Percentiles rank a stretch among this genome's conserved stretches.
These are phyloP conservation scores for Nautilus pompilius DNA, from an alignment of 1,140 invertebrate species.

Conservation along the genomic window DNA sequence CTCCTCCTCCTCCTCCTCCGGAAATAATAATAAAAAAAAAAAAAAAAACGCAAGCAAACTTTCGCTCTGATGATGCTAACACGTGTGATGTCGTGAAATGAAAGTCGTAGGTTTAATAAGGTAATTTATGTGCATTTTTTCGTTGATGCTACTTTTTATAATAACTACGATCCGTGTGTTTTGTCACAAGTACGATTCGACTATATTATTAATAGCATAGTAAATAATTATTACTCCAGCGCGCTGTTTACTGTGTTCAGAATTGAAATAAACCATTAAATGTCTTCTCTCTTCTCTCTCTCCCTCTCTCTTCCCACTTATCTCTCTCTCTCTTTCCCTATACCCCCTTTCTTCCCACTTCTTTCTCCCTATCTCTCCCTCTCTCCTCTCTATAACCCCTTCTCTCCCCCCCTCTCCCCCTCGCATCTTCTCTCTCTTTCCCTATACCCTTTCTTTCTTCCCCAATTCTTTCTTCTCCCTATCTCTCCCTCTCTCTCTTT, in stretches of 20 bases:
- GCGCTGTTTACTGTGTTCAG: too few relatives aligned
- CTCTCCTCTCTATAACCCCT: too few relatives aligned
- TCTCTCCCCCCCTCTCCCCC: too few relatives aligned
- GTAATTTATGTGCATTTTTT: not conserved
- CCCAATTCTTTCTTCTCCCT: too few relatives aligned
- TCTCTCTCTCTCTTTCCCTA: not conserved
- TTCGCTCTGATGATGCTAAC: not conserved
- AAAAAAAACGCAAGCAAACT: not conserved
- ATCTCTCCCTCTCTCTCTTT: too few relatives aligned
- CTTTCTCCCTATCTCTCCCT: constrained; percentile 10
- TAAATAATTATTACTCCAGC: not conserved
- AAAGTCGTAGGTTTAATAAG: constrained; percentile 6
- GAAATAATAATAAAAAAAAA: not conserved
- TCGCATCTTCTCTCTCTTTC: too few relatives aligned
- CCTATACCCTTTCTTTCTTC: too few relatives aligned
- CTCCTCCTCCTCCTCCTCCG: too few relatives aligned
- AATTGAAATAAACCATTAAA: not conserved
- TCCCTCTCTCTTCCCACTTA: constrained; percentile 4
- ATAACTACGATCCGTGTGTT: not conserved
- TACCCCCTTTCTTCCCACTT: too few relatives aligned
- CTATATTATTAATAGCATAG: not conserved
- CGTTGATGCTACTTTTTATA: not conserved
- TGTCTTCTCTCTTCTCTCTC: not conserved
- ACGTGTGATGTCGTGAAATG: constrained; percentile 7
- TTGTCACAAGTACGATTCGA: not conserved